Evolutionary conservation across 2,888 invertebrate genomes (phyloP).

Genomic region (Copidosoma aretas): DNA sequence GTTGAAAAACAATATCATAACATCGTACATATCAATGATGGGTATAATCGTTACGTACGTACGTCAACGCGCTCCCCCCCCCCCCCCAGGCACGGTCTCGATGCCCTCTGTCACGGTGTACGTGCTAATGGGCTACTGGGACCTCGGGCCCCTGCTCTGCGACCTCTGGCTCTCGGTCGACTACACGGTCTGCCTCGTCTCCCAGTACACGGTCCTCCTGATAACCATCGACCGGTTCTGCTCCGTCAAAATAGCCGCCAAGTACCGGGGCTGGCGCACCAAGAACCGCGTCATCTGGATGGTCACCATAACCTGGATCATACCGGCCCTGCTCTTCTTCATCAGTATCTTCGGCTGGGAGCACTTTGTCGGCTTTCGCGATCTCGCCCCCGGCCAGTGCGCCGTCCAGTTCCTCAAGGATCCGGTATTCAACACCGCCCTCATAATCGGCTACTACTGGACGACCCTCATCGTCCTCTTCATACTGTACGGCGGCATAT

Average conservation of each 20-base stretch:
- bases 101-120: conserved; percentile 99
- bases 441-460: conserved; percentile 98
- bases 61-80: too few species aligned
- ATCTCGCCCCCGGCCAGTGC: conserved; percentile 86
- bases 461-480: conserved; percentile 94
- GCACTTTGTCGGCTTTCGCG: conserved; percentile 92
- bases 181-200: conserved; percentile 98
- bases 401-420: conserved; percentile 97
- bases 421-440: conserved; percentile 94
- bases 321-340: conserved; percentile 95
- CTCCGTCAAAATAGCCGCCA: conserved; percentile 97
- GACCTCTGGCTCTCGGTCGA: conserved; percentile 99
- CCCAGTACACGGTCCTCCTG: conserved; percentile 97
- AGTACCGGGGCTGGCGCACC: conserved; percentile 96
- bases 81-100: conserved; percentile 95
- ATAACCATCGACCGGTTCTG: conserved; percentile 99
- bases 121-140: conserved; percentile 96
- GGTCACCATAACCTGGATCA: conserved; percentile 96
- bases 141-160: conserved; percentile 92
- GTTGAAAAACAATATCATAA: too few species aligned
- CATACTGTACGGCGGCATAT: conserved; percentile 95
- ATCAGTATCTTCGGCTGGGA: conserved; percentile 99
- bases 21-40: too few species aligned
- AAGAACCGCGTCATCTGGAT: conserved; percentile 92
- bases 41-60: too few species aligned